phyloP scores from a whole-genome alignment of 2,113 vertebrate species.

The Podarcis muralis region DNA sequence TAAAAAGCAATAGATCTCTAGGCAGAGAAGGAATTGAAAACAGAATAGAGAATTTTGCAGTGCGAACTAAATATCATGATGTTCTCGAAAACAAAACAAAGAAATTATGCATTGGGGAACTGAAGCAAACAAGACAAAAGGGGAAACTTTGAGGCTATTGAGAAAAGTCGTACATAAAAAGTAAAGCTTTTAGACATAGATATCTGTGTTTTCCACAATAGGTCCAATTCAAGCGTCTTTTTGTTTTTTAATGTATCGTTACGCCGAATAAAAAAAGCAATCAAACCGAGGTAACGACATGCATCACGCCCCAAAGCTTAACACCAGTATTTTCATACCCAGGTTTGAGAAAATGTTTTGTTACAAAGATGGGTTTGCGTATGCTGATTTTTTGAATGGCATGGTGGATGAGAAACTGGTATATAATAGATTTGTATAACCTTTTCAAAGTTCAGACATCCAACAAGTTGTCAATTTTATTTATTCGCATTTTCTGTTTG shows the following conservation, averaged over 20 bases:
- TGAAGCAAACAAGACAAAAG: slow-evolving; percentile 25
- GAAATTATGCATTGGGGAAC: slow-evolving; percentile 3
- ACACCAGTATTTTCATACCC: slow-evolving; percentile 6
- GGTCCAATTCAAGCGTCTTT: slow-evolving; percentile 29
- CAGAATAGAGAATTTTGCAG: not conserved
- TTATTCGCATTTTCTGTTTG: slow-evolving; percentile 19
- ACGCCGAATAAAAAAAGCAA: not conserved
- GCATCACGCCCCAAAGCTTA: slow-evolving; percentile 5
- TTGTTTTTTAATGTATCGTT: slow-evolving; percentile 17
- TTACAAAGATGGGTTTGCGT: slow-evolving; percentile 1
- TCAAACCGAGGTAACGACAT: slow-evolving; percentile 4
- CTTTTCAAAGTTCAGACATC: slow-evolving; percentile 22
- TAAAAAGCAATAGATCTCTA: not conserved
- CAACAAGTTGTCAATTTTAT: slow-evolving; percentile 1
- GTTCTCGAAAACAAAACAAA: slow-evolving; percentile 37
- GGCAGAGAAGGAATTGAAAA: slow-evolving; percentile 35
- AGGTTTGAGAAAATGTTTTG: slow-evolving; percentile 26
- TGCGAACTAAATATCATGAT: slow-evolving; percentile 8
- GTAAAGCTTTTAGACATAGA: slow-evolving; percentile 23
- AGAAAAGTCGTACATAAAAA: slow-evolving; percentile 18
- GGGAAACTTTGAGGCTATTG: not conserved
- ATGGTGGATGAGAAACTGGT: slow-evolving; percentile 13
- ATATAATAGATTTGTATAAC: slow-evolving; percentile 17
- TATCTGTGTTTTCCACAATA: not conserved
- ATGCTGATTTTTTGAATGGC: slow-evolving; percentile 16